Evolutionary conservation across 2,113 vertebrate species (phyloP), one percentile per base, ranked within the genome.

Genomic region (Lanius ludovicianus): DNA sequence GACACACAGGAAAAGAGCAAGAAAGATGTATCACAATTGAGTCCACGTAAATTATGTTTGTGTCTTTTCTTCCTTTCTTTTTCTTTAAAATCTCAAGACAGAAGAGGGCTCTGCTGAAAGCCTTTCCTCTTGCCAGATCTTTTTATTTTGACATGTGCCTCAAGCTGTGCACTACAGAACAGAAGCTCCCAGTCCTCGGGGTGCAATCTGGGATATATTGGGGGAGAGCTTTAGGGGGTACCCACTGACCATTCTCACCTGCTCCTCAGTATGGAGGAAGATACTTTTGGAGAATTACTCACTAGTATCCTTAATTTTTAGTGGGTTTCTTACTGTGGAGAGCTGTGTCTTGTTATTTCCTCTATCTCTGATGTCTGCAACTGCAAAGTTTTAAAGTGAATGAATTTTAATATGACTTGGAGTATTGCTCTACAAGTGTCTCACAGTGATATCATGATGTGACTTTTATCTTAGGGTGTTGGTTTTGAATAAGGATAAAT

Each of bases 1-100:
- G 97, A 96, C 87, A 97, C 95, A 9, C 12, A 42, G 69, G 96
- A 98, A 90, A 96, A 33, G 96, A 97, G 37, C 89, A 97, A 91
- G 95, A 97, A 84, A 81, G 96, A 37, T 95, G 95, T 9, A 96
- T 97, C 82, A 96, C 95, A 73, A 91, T 89, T 42, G 89, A 98
- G 49, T 95, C 94, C 59, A 94, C 4, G 7, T 97, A 93, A 87
- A 93, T 52, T 53, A 44, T n/a, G 19, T 39, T 74, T 42, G 17
- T 22, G 8, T 60, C 39, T 49, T 41, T 64, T 33, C 6, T 37
- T 47, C 8, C 30, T 65, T 68, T 73, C 6, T 16, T n/a, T n/a
- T 88, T 24, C 42, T 23, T 80, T 76, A 64, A 37, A 42, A 30
- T n/a, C 25, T 71, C 39, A 59, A 76, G 62, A 39, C 31, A 28